Evolutionary conservation across 2,888 invertebrate genomes (phyloP), one percentile per base, ranked within the genome.

Genomic region (Aplocera efformata): DNA sequence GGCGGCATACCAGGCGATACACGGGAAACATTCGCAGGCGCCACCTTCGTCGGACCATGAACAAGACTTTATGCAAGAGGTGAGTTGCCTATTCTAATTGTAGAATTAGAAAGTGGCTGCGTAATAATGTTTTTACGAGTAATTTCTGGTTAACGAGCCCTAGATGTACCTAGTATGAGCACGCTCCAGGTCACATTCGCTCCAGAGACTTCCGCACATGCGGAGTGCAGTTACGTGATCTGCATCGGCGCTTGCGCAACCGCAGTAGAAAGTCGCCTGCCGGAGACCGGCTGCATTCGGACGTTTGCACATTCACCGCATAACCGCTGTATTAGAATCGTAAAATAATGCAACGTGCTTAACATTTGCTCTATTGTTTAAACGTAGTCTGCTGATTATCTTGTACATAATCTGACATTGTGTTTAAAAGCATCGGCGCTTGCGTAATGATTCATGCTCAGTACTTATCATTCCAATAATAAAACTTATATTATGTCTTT

Each of bases 1-100:
- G 46, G 96, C 96, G 42, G 97, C 97, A 35, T 97, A 96, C 79
- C 97, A 97, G 74, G 97, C 97, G 56, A 94, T 97, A 82, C 95
- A 96, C 69, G 94, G 95, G 48, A 89, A 86, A 63, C 84, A 86
- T 29, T 74, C 84, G 38, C 82, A 85, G 56, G 71, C 81, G 51
- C 79, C 83, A 42, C 82, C 85, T 34, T 79, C 86, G 32, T 79
- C 86, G 42, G 88, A 83, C 66, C 85, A 81, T 62, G 94, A 95
- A 79, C 92, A 94, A 39, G 95, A 96, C 80, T 95, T 96, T 73
- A 92, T 93, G 74, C 94, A 95, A 89, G 96, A 96, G 92, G 96
- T 96, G 76, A 86, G 83, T 60, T 32, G 42, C 9, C 22, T 32
- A 22, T 35, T 38, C 31, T 36, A 32, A 38, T 48, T 31, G 35